These are phyloP conservation scores for Melierax canorus DNA, from an alignment of 2,113 vertebrate species.

Conservation along the genomic window DNA sequence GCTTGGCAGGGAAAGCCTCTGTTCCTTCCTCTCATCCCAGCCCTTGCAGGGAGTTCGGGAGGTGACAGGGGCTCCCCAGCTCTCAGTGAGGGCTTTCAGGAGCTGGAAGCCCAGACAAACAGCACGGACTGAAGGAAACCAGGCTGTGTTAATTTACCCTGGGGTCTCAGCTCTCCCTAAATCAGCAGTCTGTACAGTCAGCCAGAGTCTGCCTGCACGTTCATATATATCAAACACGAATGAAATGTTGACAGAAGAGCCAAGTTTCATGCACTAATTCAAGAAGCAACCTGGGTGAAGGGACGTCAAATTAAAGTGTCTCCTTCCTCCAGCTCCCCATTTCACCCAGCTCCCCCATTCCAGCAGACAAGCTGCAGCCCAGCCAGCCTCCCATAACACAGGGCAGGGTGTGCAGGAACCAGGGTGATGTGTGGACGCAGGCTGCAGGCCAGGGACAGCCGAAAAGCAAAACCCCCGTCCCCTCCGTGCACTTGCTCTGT, in stretches of 20 bases:
- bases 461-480: background rate
- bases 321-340: background rate
- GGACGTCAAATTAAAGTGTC: background rate
- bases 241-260: background rate
- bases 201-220: background rate
- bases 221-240: background rate
- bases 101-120: background rate
- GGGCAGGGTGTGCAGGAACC: background rate
- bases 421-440: no score
- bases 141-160: background rate
- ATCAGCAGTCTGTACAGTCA: background rate
- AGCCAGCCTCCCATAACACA: background rate
- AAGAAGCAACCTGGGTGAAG: background rate
- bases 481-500: rapidly evolving
- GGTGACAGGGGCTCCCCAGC: background rate
- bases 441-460: background rate
- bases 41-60: background rate
- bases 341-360: background rate
- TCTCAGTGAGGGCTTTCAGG: background rate
- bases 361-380: background rate
- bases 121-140: background rate
- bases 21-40: background rate
- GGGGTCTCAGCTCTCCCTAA: background rate
- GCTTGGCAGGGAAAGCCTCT: background rate
- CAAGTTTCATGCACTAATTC: background rate